Conservation (phyloP, 2,113 vertebrate species). For the Tachycineta bicolor region DNA sequence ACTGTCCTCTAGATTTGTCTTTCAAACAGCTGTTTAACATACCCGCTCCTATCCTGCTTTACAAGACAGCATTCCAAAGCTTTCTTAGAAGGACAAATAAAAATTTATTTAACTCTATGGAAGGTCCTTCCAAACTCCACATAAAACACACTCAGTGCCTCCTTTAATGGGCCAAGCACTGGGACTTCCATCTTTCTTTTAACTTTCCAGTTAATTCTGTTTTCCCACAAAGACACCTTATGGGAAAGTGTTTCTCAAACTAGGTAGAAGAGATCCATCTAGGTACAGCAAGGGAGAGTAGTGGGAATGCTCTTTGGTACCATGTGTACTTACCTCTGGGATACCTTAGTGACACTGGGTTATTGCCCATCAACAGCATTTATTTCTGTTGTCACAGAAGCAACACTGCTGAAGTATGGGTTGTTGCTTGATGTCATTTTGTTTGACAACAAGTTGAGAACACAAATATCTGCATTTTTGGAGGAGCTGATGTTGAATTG, state of each 20-base stretch:
- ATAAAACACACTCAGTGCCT: neutral
- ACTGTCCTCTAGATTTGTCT: neutral
- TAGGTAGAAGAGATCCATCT: neutral
- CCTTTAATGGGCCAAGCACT: neutral
- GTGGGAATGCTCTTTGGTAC: neutral
- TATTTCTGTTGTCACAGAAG: neutral
- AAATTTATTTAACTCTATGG: neutral
- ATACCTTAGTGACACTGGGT: neutral
- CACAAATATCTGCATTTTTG: neutral
- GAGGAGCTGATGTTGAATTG: neutral
- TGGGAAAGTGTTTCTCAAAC: neutral
- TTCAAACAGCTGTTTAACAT: neutral
- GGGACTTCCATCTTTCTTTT: neutral
- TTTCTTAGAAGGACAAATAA: neutral
- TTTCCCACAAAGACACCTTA: neutral
- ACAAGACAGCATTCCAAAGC: neutral
- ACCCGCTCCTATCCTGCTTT: neutral
- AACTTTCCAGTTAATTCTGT: neutral
- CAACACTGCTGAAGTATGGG: neutral
- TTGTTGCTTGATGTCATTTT: neutral
- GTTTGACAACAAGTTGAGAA: slow-evolving; percentile 17
- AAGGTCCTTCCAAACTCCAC: neutral
- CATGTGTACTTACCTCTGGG: fast-evolving
- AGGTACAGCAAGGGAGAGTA: neutral
- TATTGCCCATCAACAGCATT: neutral